phyloP scores from a whole-genome alignment of 1,140 invertebrate species.

The Neodiprion lecontei region DNA sequence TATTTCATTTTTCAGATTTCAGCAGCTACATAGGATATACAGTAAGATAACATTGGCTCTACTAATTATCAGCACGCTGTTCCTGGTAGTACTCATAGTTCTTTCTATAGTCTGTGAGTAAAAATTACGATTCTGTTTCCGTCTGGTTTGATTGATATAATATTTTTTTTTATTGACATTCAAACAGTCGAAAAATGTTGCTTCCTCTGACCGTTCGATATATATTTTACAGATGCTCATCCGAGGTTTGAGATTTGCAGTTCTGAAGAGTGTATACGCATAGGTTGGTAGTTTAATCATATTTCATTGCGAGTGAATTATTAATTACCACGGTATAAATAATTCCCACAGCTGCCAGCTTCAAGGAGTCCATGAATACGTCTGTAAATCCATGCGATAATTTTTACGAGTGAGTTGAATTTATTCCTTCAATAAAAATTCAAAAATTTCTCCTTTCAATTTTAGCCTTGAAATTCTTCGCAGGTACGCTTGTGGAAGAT shows the following conservation, averaged over 20 bases:
- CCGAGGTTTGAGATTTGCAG: conserved; percentile 40
- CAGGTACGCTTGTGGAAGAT: conserved; percentile 70
- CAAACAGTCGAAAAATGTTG: background rate
- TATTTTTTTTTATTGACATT: background rate
- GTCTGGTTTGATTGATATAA: background rate
- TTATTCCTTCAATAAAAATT: background rate
- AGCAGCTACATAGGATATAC: conserved; percentile 28
- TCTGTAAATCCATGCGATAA: conserved; percentile 57
- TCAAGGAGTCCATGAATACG: conserved; percentile 58
- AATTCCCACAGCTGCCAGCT: conserved; percentile 50
- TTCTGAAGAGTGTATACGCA: conserved; percentile 51
- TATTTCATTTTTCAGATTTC: conserved; percentile 37
- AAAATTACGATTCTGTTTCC: background rate
- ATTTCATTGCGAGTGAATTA: background rate
- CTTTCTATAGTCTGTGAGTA: conserved; percentile 47
- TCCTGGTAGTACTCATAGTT: conserved; percentile 32
- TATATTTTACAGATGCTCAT: conserved; percentile 33
- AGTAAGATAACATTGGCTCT: conserved; percentile 26
- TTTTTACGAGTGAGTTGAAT: conserved; percentile 53
- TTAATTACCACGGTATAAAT: conserved; percentile 26
- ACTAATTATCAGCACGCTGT: conserved; percentile 24
- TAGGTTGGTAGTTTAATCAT: conserved; percentile 40
- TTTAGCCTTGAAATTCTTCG: background rate
- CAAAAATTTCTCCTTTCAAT: conserved; percentile 4
- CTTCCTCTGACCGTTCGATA: background rate